These are phyloP conservation scores for Gastracanthus pulcherrimus DNA, from an alignment of 2,888 invertebrate genomes.

Conservation along the genomic window DNA sequence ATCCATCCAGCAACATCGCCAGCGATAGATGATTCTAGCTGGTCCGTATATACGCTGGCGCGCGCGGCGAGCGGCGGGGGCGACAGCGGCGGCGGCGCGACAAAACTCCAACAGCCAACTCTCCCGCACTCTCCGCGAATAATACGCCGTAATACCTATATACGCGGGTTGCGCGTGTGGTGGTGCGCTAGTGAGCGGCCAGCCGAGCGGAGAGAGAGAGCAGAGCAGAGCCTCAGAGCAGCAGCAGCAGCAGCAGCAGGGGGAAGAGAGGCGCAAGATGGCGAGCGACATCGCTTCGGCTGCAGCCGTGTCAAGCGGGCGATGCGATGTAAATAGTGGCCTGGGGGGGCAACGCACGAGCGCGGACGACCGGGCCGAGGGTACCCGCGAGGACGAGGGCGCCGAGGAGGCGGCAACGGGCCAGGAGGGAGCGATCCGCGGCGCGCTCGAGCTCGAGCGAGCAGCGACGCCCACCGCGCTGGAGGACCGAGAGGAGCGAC, in stretches of 20 bases:
- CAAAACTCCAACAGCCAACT: neutral
- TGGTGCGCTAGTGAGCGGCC: neutral
- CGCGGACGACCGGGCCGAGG: neutral
- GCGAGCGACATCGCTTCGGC: slow-evolving; percentile 76
- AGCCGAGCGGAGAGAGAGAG: neutral
- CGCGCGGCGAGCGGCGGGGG: no score
- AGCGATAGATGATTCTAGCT: neutral
- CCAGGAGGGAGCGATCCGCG: slow-evolving; percentile 55
- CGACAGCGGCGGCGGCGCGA: neutral
- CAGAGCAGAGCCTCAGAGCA: neutral
- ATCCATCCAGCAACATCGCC: neutral
- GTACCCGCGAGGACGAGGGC: slow-evolving; percentile 13
- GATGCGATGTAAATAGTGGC: slow-evolving; percentile 75
- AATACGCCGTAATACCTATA: no score
- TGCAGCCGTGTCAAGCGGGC: slow-evolving; percentile 76
- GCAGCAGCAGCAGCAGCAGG: neutral
- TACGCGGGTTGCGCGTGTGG: neutral
- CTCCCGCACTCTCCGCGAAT: neutral
- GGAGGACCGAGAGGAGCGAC: neutral
- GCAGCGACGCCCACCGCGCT: slow-evolving; percentile 37
- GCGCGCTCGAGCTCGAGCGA: slow-evolving; percentile 54
- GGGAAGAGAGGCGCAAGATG: slow-evolving; percentile 73
- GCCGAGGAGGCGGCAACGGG: slow-evolving; percentile 29
- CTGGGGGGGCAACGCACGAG: slow-evolving; percentile 29
- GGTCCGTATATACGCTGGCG: no score